Base-by-base conservation (phyloP, 2,113 vertebrate species). In the Pygoscelis adeliae region DNA sequence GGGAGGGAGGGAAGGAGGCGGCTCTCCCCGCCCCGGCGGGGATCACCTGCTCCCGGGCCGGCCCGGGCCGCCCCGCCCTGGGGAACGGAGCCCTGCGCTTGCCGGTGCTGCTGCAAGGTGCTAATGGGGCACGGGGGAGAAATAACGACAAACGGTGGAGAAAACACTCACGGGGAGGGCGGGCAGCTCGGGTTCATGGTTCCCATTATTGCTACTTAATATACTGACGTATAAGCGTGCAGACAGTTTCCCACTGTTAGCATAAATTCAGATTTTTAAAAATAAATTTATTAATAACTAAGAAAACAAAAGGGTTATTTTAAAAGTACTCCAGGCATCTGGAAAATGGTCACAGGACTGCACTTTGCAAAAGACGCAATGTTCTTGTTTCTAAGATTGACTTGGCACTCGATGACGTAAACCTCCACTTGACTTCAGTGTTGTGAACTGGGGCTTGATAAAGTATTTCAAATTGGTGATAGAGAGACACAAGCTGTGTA, bases 161-260 rank as follows among this genome's bases (percentile, higher is more conserved):
- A 19, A 4, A 36, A 15, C 47, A 3, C 17, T 9, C 5, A 6
- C 1, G 65, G 55, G 74, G 34, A 52, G 47, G 38, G 71, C 1
- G 61, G 26, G 32, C 26, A 2, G 38, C 62, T 19, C 2, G 15
- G 30, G 62, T 2, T 10, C 6, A 10, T 2, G 73, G 18, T 5
- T 56, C 69, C 36, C 36, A 0, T 9, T 11, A 7, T 0, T 12
- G 77, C 42, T 30, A 3, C 21, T 21, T 11, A 1, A 6, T 3
- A 18, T 0, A 2, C 30, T 0, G n/a, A 19, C 7, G 34, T 3
- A 2, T 0, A 12, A 22, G 19, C 4, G 34, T 0, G 47, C 36
- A 9, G 42, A 8, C 21, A 1, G 3, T 13, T n/a, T 8, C 72
- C 44, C 30, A 2, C 12, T 8, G 27, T 3, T 17, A 5, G 18